A percentile compares a stretch with the other conserved stretches of the same genome.
These are phyloP conservation scores for Plestiodon gilberti DNA, from an alignment of 2,113 vertebrate genomes.

Conservation along the genomic window DNA sequence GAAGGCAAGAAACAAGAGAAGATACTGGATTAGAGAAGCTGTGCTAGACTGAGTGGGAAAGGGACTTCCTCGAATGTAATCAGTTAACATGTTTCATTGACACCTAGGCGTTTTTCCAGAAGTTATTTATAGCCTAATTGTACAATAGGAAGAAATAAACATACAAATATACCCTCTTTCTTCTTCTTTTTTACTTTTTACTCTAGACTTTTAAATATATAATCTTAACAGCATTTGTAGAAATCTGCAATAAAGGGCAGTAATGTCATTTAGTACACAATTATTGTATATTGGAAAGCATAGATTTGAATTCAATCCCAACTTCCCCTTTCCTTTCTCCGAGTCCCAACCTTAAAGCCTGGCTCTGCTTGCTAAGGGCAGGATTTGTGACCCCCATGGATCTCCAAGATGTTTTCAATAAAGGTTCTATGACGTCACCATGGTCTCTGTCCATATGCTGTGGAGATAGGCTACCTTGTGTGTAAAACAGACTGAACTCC, in stretches of 20 bases:
- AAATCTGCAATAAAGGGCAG: conserved; percentile 72
- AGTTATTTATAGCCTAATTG: conserved; percentile 81
- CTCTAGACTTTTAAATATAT: conserved; percentile 75
- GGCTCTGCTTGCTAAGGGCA: conserved; percentile 30
- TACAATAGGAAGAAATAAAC: conserved; percentile 72
- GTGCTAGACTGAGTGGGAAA: conserved; percentile 41
- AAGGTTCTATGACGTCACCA: conserved; percentile 27
- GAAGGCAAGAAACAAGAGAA: conserved; percentile 87
- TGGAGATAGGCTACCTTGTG: conserved; percentile 31
- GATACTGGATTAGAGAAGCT: conserved; percentile 78
- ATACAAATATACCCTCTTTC: conserved; percentile 32
- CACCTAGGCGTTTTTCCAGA: conserved; percentile 78
- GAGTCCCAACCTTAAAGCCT: conserved; percentile 46
- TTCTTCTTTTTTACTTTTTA: conserved; percentile 50
- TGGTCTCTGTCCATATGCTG: conserved; percentile 27
- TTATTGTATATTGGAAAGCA: conserved; percentile 63
- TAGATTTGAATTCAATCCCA: conserved; percentile 41
- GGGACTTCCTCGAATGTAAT: conserved; percentile 69
- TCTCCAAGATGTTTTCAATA: conserved; percentile 44
- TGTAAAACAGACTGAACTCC: conserved; percentile 38
- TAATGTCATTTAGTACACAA: conserved; percentile 73
- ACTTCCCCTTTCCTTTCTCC: conserved; percentile 17
- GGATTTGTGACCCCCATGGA: conserved; percentile 27
- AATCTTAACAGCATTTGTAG: conserved; percentile 76
- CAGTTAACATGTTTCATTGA: conserved; percentile 78